phyloP scores from a whole-genome alignment of 2,113 vertebrate species.

The Alaudala cheleensis region DNA sequence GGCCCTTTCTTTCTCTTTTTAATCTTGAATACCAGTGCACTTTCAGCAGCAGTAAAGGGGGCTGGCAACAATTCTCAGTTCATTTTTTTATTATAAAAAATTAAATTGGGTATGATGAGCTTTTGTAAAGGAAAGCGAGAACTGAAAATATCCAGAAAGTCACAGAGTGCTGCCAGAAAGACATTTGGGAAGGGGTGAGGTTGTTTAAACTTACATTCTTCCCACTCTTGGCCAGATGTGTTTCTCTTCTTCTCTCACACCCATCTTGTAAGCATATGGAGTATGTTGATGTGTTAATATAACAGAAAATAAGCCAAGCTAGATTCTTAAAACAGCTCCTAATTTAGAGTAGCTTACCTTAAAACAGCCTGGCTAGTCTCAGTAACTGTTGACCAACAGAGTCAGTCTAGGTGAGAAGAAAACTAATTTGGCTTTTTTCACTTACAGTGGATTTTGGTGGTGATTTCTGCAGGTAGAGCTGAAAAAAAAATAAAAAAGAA shows the following conservation, averaged over 20 bases:
- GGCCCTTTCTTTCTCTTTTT: background rate
- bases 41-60: conserved; percentile 19
- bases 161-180: conserved; percentile 45
- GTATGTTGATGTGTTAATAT: conserved; percentile 60
- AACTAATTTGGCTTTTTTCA: background rate
- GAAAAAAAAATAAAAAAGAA: background rate
- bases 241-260: conserved; percentile 50
- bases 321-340: conserved; percentile 37
- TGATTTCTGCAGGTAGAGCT: background rate
- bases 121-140: conserved; percentile 51
- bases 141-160: conserved; percentile 63
- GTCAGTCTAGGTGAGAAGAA: background rate
- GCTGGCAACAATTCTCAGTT: conserved; percentile 32
- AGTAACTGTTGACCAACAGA: background rate
- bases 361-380: conserved; percentile 1
- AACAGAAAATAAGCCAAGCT: conserved; percentile 26
- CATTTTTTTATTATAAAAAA: conserved; percentile 46
- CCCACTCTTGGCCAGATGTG: conserved; percentile 52
- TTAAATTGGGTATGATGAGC: conserved; percentile 48
- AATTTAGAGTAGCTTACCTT: conserved; percentile 25
- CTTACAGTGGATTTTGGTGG: background rate
- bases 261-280: conserved; percentile 67
- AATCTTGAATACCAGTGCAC: background rate
- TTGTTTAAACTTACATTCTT: conserved; percentile 60
- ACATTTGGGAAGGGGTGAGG: conserved; percentile 61